Conservation (phyloP, 2,888 invertebrate species). For the Eumacrocentrus americanus region DNA sequence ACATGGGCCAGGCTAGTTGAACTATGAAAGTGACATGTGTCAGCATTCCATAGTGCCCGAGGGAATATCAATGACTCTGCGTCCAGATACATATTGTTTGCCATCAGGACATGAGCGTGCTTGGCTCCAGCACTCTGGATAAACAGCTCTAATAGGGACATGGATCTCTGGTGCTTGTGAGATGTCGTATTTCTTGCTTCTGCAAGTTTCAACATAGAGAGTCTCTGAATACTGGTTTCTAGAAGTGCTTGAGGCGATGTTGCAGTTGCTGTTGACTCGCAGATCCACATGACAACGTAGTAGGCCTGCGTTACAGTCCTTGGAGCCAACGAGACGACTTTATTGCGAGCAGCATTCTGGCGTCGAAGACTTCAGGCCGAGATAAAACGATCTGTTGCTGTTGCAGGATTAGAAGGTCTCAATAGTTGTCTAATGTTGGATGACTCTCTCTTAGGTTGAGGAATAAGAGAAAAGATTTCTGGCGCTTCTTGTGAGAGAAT, state of each 20-base stretch:
- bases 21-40: conserved; percentile 71
- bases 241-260: conserved; percentile 64
- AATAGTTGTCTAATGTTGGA: no score
- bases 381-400: conserved; percentile 66
- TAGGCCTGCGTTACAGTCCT: conserved; percentile 81
- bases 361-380: conserved; percentile 61
- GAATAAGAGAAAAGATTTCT: no score
- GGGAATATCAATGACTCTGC: conserved; percentile 61
- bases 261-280: conserved; percentile 69
- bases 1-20: conserved; percentile 85
- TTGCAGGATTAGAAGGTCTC: conserved; percentile 73
- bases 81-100: conserved; percentile 63
- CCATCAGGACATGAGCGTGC: conserved; percentile 66
- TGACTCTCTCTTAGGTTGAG: no score
- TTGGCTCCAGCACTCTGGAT: conserved; percentile 70
- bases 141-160: conserved; percentile 71
- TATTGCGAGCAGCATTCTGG: conserved; percentile 64
- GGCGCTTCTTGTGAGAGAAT: no score
- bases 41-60: conserved; percentile 75
- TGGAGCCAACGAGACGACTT: conserved; percentile 68
- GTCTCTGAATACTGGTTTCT: conserved; percentile 67
- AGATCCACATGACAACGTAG: conserved; percentile 80
- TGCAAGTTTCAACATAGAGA: conserved; percentile 70
- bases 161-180: conserved; percentile 52
- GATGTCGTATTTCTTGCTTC: conserved; percentile 56